Conservation (phyloP, 2,888 invertebrate genomes). For the Amphiduros pacificus region DNA sequence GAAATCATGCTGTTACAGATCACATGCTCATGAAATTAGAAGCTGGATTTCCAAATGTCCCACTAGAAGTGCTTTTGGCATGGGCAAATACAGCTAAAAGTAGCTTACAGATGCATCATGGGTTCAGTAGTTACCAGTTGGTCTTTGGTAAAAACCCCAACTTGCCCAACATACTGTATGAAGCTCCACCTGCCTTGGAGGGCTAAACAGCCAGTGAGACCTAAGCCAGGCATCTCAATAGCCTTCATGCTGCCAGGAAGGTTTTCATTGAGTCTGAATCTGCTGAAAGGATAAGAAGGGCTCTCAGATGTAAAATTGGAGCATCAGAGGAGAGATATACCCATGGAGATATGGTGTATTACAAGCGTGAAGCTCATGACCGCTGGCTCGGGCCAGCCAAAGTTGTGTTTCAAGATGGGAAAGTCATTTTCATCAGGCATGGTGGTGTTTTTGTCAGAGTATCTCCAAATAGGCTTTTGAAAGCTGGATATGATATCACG, state of each 20-base stretch:
- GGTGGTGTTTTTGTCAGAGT: constrained; percentile 34
- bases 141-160: constrained; percentile 17
- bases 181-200: constrained; percentile 13
- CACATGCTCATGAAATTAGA: constrained; percentile 9
- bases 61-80: neutral
- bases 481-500: neutral
- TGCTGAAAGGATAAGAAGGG: constrained; percentile 30
- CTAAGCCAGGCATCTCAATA: constrained; percentile 27
- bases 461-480: constrained; percentile 32
- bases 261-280: constrained; percentile 31
- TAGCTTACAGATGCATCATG: too few relatives aligned
- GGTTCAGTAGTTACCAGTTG: constrained; percentile 19
- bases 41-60: neutral
- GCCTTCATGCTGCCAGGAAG: constrained; percentile 20
- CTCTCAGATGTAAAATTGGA: constrained; percentile 28
- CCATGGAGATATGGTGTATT: constrained; percentile 32
- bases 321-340: constrained; percentile 31
- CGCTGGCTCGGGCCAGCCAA: constrained; percentile 31
- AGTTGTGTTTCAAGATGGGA: constrained; percentile 38
- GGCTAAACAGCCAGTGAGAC: constrained; percentile 15
- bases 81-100: too few relatives aligned
- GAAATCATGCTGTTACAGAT: constrained; percentile 17
- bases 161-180: constrained; percentile 15
- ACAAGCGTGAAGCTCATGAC: constrained; percentile 31
- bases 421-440: constrained; percentile 33